Percentiles rank a stretch among this genome's conserved stretches.
These are phyloP conservation scores for Harlomillsia oculata DNA, from an alignment of 1,140 invertebrate species.

Conservation along the genomic window DNA sequence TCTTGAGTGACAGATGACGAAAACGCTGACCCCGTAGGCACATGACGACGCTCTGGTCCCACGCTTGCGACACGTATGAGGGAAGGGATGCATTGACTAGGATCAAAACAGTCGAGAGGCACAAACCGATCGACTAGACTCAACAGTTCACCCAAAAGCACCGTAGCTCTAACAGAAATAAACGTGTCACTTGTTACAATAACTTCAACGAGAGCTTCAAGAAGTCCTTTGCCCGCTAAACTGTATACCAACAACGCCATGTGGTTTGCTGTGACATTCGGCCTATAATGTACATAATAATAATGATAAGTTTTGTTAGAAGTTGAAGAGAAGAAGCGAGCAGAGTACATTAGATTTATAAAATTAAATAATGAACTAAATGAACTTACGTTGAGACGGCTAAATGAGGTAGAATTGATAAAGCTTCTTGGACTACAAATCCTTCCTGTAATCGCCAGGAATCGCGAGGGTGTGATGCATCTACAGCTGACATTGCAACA, in stretches of 20 bases:
- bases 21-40: constrained; percentile 5
- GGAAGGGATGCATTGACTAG: constrained; percentile 63
- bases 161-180: constrained; percentile 78
- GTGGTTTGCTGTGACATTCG: constrained; percentile 85
- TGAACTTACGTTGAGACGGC: constrained; percentile 50
- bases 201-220: constrained; percentile 77
- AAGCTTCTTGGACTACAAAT: constrained; percentile 82
- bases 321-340: too few relatives aligned
- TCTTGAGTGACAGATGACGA: constrained; percentile 11
- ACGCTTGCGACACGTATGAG: constrained; percentile 46
- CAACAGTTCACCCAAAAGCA: constrained; percentile 75
- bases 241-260: constrained; percentile 76
- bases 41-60: neutral
- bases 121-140: constrained; percentile 71
- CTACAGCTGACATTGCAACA: constrained; percentile 71
- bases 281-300: constrained; percentile 46
- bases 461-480: constrained; percentile 64
- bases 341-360: neutral
- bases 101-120: constrained; percentile 70
- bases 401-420: constrained; percentile 67
- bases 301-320: neutral
- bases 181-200: constrained; percentile 77
- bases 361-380: neutral
- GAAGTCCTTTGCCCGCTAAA: constrained; percentile 72
- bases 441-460: constrained; percentile 81